Evolutionary conservation across 2,888 invertebrate species (phyloP), one percentile per base, ranked within the genome.

Genomic region (Ametastegia equiseti): DNA sequence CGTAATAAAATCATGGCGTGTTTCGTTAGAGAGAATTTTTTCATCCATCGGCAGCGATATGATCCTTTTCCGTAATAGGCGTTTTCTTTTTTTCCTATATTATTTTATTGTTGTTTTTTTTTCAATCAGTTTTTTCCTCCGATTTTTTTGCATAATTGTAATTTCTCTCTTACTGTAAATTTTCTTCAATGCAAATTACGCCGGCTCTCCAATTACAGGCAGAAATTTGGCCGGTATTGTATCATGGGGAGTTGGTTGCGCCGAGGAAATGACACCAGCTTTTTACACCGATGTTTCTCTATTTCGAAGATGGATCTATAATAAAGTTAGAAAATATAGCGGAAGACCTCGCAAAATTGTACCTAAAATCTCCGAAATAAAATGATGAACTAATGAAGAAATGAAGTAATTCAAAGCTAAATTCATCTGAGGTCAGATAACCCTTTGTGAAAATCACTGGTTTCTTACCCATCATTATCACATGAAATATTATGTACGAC

Each of bases 231-330:
- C 57, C 57, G 77, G 77, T 23, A 13, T 77, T 13, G 57, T 57
- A 23, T 77, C 77, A 57, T 78, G 77, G 77, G 77, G 77, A 39
- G 9, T 78, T n/a, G 77, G 77, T 60, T 60, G 77, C 15, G 60
- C 1, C 42, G 6, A n/a, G 27, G 23, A 42, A 78, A 60, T 23
- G 23, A 7, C 42, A 45, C 60, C 77, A 6, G 77, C 60, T 11
- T 60, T 78, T 78, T 78, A 78, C 42, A 78, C 60, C 6, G 77
- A 60, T 54, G 60, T 78, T 19, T 39, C 77, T 6, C 23, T 15
- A n/a, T 42, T 42, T n/a, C 9, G 39, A 54, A 27, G 60, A 11
- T 60, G 77, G 77, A 78, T 78, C 4, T 2, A 9, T 13, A 27
- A 42, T 5, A 60, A 1, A 23, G 15, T 60, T 0, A 42, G 42